Conservation (phyloP, 2,113 vertebrate genomes). For the Planiliza haematocheilus region DNA sequence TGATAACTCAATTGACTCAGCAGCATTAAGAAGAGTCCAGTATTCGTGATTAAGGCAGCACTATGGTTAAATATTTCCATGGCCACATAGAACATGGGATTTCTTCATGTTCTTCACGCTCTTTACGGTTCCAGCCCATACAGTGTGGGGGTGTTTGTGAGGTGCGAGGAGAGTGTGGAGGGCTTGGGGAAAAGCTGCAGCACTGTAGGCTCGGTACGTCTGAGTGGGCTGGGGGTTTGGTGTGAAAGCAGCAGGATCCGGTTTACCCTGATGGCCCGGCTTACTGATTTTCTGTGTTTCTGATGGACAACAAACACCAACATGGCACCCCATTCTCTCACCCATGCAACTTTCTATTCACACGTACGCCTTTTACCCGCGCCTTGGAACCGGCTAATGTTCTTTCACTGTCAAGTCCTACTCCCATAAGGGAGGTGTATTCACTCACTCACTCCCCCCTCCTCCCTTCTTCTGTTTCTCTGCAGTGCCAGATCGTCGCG, state of each 20-base stretch:
- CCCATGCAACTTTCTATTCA: constrained; percentile 36
- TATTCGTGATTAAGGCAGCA: too few species aligned
- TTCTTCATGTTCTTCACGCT: neutral
- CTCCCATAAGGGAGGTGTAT: constrained; percentile 74
- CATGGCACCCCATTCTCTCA: constrained; percentile 36
- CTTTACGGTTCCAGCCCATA: neutral
- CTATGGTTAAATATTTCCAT: too few species aligned
- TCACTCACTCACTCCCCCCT: constrained; percentile 80
- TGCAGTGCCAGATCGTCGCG: constrained; percentile 84
- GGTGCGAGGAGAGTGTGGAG: neutral
- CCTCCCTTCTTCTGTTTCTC: constrained; percentile 83
- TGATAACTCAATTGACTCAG: too few species aligned
- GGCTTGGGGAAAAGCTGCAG: constrained; percentile 2
- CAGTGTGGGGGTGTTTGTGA: neutral
- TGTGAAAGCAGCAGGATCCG: constrained; percentile 65
- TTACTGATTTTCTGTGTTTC: constrained; percentile 66
- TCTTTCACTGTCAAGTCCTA: constrained; percentile 81
- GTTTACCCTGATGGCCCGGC: constrained; percentile 66
- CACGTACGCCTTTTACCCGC: constrained; percentile 40
- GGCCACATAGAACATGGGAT: neutral
- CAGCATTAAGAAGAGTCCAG: too few species aligned
- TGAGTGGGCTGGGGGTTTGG: constrained; percentile 41
- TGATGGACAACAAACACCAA: constrained; percentile 72
- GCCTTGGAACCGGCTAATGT: constrained; percentile 61
- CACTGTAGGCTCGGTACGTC: constrained; percentile 1